A percentile compares a stretch with the other conserved stretches of the same genome.
These are phyloP conservation scores for Philaethria dido DNA, from an alignment of 2,888 invertebrate species.

Conservation along the genomic window DNA sequence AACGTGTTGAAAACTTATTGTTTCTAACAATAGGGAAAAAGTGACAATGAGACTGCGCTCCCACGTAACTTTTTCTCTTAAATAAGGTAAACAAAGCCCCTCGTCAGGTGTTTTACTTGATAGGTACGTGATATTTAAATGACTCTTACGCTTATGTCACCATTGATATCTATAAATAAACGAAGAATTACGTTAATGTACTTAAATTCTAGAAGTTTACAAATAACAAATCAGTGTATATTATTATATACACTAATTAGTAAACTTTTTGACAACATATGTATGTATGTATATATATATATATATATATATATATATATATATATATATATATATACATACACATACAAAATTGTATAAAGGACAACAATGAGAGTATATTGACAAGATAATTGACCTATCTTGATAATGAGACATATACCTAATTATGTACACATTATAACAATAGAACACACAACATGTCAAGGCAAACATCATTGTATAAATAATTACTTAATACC, in stretches of 20 bases:
- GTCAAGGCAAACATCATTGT: conserved; percentile 1
- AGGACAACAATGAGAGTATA: background rate
- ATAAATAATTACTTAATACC: background rate
- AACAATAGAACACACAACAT: background rate
- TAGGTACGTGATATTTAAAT: conserved; percentile 29
- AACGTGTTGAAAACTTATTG: conserved; percentile 56
- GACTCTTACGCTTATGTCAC: conserved; percentile 13
- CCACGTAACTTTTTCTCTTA: conserved; percentile 44
- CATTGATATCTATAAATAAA: conserved; percentile 6
- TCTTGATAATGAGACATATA: conserved; percentile 1
- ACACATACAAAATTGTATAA: background rate
- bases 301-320: too few species aligned
- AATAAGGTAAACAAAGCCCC: conserved; percentile 38
- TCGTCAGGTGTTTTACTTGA: conserved; percentile 31
- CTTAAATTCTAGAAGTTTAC: background rate
- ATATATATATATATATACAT: background rate
- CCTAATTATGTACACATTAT: background rate
- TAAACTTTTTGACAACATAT: too few species aligned
- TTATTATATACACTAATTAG: too few species aligned
- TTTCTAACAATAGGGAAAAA: conserved; percentile 45
- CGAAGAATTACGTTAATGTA: too few species aligned
- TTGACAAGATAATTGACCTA: conserved; percentile 14
- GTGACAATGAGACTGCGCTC: conserved; percentile 45
- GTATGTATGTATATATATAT: too few species aligned
- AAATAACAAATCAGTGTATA: too few species aligned